Percentiles rank a stretch among this genome's conserved stretches.
Conservation (phyloP, 2,113 vertebrate genomes). For the Solea solea region DNA sequence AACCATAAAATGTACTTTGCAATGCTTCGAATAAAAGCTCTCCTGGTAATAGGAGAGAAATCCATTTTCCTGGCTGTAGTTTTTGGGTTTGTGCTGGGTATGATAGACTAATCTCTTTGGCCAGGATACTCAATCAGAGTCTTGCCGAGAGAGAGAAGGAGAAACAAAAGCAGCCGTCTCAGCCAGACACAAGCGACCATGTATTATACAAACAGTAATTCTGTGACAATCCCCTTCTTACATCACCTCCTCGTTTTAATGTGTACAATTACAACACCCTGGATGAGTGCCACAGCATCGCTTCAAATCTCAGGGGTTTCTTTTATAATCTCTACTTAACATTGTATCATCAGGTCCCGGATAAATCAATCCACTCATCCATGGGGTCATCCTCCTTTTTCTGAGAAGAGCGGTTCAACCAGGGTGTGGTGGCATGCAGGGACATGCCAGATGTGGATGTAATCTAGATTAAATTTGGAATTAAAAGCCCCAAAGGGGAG, state of each 20-base stretch:
- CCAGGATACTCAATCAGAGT: slow-evolving; percentile 51
- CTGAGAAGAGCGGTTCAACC: slow-evolving; percentile 29
- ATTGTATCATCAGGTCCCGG: slow-evolving; percentile 7
- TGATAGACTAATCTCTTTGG: slow-evolving; percentile 46
- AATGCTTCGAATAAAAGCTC: slow-evolving; percentile 75
- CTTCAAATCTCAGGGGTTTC: not conserved
- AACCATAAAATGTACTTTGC: slow-evolving; percentile 71
- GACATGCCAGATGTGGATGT: slow-evolving; percentile 68
- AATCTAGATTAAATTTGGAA: slow-evolving; percentile 75
- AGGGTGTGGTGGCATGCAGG: slow-evolving; percentile 22
- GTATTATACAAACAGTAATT: slow-evolving; percentile 30
- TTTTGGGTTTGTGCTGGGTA: slow-evolving; percentile 42
- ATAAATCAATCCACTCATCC: slow-evolving; percentile 14
- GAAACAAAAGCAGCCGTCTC: slow-evolving; percentile 30
- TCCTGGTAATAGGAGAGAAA: slow-evolving; percentile 70
- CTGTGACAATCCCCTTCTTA: slow-evolving; percentile 46
- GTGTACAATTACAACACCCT: slow-evolving; percentile 1
- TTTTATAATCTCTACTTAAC: slow-evolving; percentile 1
- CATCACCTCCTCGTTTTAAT: slow-evolving; percentile 48
- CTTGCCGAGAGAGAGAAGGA: slow-evolving; percentile 19
- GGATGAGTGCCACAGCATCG: not conserved
- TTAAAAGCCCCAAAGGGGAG: slow-evolving; percentile 49
- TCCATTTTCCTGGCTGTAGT: slow-evolving; percentile 51
- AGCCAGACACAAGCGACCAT: slow-evolving; percentile 30
- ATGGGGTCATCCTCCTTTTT: slow-evolving; percentile 6